Base-by-base conservation (phyloP, 2,797 vertebrate genomes). In the Typhlichthys subterraneus region DNA sequence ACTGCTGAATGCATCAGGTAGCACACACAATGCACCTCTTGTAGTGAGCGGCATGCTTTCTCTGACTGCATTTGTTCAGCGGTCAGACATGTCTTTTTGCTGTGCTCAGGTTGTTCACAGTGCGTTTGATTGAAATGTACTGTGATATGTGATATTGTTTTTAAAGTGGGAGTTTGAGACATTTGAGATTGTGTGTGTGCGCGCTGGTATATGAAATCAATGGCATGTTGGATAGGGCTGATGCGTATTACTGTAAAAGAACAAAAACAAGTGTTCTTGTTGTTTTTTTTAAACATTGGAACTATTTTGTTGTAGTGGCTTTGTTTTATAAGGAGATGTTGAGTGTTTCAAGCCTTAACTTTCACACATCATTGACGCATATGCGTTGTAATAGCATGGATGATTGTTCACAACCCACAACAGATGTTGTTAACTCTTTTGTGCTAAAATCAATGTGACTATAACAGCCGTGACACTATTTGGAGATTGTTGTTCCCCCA, bases 1-100 rank as follows among this genome's bases (percentile, higher is more conserved):
- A 65, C 80, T 85, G 81, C 82, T 85, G 75, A 86, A 85, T 85
- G 89, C 79, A 76, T 84, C 83, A 87, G 75, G 87, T 87, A 84
- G 45, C 76, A 77, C 87, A 83, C 56, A 89, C 87, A 88, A 87
- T 58, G 86, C 76, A 9, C 71, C 76, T 81, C 77, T 84, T 88
- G 85, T 88, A 74, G 69, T 29, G 61, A 73, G 48, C 31, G 61
- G 73, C 51, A 59, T 17, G 67, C 59, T 77, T 65, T 68, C 72
- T 76, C 69, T 45, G 56, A 29, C 31, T 2, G 12, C 65, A 53
- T 62, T 70, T 49, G 4, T 61, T 65, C 75, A 59, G 53, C 53
- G 19, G 11, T 19, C 51, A 46, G 61, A 57, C 13, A 51, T 56
- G 23, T n/a, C 33, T 12, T 31, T 23, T n/a, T 48, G 19, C 19